Conservation (phyloP, 2,888 invertebrate species). For the Ectropis crepuscularia region DNA sequence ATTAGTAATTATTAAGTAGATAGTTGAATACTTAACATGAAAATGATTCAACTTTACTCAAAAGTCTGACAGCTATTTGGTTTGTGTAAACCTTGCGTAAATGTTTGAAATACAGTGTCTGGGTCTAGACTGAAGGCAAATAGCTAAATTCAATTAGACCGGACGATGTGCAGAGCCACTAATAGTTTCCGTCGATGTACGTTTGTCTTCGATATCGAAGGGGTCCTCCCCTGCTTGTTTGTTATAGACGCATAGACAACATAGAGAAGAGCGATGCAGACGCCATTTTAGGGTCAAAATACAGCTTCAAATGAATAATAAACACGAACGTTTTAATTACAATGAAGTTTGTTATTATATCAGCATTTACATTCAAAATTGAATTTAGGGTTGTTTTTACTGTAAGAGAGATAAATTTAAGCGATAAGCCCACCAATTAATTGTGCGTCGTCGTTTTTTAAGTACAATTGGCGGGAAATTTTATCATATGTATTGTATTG, state of each 20-base stretch:
- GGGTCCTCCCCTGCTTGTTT: conserved; percentile 5
- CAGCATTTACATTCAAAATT: too few species aligned
- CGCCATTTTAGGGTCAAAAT: not conserved
- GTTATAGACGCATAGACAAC: not conserved
- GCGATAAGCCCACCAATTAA: too few species aligned
- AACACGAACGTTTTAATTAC: not conserved
- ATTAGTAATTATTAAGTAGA: too few species aligned
- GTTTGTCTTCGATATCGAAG: conserved; percentile 22
- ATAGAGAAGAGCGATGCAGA: not conserved
- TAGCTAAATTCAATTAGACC: conserved; percentile 49
- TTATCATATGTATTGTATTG: not conserved
- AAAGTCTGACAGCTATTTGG: too few species aligned
- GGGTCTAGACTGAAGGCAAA: conserved; percentile 12
- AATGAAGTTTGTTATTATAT: too few species aligned
- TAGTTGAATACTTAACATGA: too few species aligned
- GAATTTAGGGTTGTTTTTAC: too few species aligned
- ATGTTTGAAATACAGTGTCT: not conserved
- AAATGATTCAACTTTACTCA: too few species aligned
- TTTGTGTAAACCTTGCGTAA: too few species aligned
- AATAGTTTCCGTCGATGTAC: conserved; percentile 41
- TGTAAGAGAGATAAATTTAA: too few species aligned
- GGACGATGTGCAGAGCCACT: conserved; percentile 51
- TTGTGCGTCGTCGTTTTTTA: too few species aligned
- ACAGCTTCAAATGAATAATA: not conserved
- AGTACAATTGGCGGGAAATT: too few species aligned